Evolutionary conservation across 2,888 invertebrate species (phyloP).

Genomic region (Noctua janthina): DNA sequence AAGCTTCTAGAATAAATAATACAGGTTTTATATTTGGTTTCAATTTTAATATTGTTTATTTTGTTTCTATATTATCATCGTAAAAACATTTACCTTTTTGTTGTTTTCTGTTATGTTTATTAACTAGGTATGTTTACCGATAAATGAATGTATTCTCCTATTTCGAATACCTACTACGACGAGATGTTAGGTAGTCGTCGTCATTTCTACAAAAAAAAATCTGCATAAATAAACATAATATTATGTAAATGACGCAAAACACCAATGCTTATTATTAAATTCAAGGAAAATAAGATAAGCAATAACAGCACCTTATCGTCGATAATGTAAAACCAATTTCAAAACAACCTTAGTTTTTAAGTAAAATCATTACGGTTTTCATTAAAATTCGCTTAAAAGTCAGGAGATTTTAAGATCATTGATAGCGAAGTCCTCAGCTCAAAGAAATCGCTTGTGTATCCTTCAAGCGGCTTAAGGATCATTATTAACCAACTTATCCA

Average conservation of each 20-base stretch:
- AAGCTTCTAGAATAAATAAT: not conserved
- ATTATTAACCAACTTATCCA: constrained; percentile 7
- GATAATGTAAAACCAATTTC: constrained; percentile 11
- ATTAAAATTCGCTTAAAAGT: not conserved
- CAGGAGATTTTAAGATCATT: not conserved
- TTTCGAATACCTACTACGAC: not conserved
- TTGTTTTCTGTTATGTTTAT: not conserved
- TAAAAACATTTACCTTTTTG: not conserved
- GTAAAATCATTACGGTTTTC: constrained; percentile 7
- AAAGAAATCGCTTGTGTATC: constrained; percentile 26
- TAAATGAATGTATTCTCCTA: not conserved
- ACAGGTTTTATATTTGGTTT: constrained; percentile 5
- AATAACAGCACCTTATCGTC: not conserved
- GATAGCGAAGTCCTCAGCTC: constrained; percentile 7
- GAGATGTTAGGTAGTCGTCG: not conserved
- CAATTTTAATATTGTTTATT: not conserved
- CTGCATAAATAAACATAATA: constrained; percentile 1
- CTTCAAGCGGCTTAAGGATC: constrained; percentile 32
- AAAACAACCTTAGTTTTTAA: not conserved
- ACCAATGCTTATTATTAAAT: not conserved
- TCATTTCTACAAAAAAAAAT: not conserved
- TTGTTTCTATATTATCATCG: not conserved
- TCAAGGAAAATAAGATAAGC: not conserved
- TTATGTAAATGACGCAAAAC: constrained; percentile 22
- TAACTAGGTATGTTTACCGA: not conserved